Evolutionary conservation across 1,140 invertebrate species (phyloP), one percentile per base, ranked within the genome.

Genomic region (Phthorimaea operculella): DNA sequence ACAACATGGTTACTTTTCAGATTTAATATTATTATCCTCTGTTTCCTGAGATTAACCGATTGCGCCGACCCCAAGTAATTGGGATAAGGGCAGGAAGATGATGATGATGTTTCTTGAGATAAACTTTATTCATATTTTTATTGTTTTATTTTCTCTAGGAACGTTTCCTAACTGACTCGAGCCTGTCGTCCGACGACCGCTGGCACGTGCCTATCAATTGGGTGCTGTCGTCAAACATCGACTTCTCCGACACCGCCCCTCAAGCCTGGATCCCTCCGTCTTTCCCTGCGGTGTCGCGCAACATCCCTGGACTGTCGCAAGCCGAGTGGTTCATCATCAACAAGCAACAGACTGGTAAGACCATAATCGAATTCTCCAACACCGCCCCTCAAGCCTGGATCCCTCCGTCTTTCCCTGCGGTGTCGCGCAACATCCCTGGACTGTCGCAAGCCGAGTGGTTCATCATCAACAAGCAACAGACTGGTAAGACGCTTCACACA

Each of bases 281-380:
- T 8, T 68, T 69, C 59, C 67, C 73, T 0, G 74, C 77, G 0
- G 33, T 56, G 0, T 52, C 74, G 1, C 48, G 78, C 28, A 66
- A 83, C 47, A 74, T 77, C 6, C 72, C 62, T n/a, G 75, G 76
- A 8, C 53, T 84, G 6, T 33, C 60, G 1, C n/a, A 70, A 8
- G 72, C 76, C 21, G 82, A 87, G 2, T 90, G 90, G 90, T 85
- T 85, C 36, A 85, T 90, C 10, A 51, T 90, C 0, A 90, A 91
- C 60, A 86, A 89, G 14, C 87, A 90, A 60, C 85, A 89, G 60
- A 88, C 84, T 36, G 90, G 90, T 90, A 64, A 72, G 64, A 39
- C n/a, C 1, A 34, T 34, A 7, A 44, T 55, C 0, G 59, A 76
- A 33, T 87, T 87, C 59, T 33, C 55, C 0, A 73, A 84, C 36